Evolutionary conservation across 2,888 invertebrate species (phyloP).

Genomic region (Blomia tropicalis): DNA sequence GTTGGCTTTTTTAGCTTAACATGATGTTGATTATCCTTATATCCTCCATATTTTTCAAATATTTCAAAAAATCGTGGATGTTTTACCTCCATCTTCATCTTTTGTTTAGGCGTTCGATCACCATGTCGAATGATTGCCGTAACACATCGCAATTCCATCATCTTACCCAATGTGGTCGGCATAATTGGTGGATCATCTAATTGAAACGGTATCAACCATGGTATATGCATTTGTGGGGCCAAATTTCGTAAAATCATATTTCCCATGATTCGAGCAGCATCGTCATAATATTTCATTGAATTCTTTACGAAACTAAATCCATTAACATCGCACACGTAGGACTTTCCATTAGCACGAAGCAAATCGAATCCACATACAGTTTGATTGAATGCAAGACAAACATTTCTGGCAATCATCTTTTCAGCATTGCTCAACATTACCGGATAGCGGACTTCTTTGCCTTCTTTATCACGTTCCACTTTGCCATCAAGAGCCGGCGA

Average conservation of each 20-base stretch:
- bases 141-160: constrained; percentile 83
- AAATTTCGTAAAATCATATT: constrained; percentile 91
- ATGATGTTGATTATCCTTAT: constrained; percentile 62
- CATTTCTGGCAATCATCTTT: constrained; percentile 91
- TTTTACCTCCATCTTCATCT: constrained; percentile 98
- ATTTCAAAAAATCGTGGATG: constrained; percentile 97
- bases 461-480: constrained; percentile 92
- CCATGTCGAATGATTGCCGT: constrained; percentile 95
- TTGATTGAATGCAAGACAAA: constrained; percentile 89
- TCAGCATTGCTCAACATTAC: constrained; percentile 93
- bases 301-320: constrained; percentile 99
- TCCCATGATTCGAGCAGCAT: constrained; percentile 92
- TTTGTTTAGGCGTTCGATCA: constrained; percentile 97
- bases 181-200: constrained; percentile 96
- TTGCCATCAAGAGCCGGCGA: constrained; percentile 96
- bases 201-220: constrained; percentile 92
- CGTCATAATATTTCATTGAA: constrained; percentile 98
- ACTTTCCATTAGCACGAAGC: constrained; percentile 87
- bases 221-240: constrained; percentile 86
- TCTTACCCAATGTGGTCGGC: constrained; percentile 44
- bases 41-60: constrained; percentile 91
- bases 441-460: constrained; percentile 90
- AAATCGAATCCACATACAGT: constrained; percentile 98
- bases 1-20: constrained; percentile 93
- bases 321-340: constrained; percentile 98